These are phyloP conservation scores for Chionodraco myersi DNA, from an alignment of 2,113 vertebrate species.

Conservation along the genomic window DNA sequence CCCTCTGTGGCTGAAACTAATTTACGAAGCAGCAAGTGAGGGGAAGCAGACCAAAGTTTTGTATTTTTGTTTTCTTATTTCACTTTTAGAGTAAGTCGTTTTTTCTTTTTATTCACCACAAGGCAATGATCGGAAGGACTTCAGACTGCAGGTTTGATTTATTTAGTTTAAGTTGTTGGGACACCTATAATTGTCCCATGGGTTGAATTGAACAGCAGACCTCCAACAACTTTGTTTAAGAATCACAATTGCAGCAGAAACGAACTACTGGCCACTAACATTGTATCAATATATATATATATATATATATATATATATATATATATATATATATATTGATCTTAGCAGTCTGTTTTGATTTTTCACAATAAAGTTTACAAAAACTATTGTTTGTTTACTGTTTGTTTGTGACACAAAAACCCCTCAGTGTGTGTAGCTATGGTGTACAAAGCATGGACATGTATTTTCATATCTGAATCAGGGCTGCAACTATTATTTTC, in stretches of 20 bases:
- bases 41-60: slow-evolving; percentile 88
- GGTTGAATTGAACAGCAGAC: slow-evolving; percentile 66
- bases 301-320: too few species aligned
- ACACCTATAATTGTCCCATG: slow-evolving; percentile 59
- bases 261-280: slow-evolving; percentile 85
- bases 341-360: slow-evolving; percentile 86
- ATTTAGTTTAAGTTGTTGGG: slow-evolving; percentile 33
- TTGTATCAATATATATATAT: slow-evolving; percentile 86
- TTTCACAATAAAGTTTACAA: slow-evolving; percentile 88
- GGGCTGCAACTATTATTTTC: neutral
- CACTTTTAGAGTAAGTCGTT: slow-evolving; percentile 69
- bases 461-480: neutral
- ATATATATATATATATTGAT: slow-evolving; percentile 85
- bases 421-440: neutral
- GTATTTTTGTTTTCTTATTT: slow-evolving; percentile 81
- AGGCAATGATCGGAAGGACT: slow-evolving; percentile 48
- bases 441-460: neutral
- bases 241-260: slow-evolving; percentile 82
- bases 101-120: slow-evolving; percentile 72
- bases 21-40: slow-evolving; percentile 75
- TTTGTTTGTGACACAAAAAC: slow-evolving; percentile 13
- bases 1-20: slow-evolving; percentile 63
- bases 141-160: slow-evolving; percentile 35
- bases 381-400: slow-evolving; percentile 52
- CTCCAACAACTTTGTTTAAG: slow-evolving; percentile 76